phyloP scores from a whole-genome alignment of 2,888 invertebrate genomes.

The Hyalella azteca region DNA sequence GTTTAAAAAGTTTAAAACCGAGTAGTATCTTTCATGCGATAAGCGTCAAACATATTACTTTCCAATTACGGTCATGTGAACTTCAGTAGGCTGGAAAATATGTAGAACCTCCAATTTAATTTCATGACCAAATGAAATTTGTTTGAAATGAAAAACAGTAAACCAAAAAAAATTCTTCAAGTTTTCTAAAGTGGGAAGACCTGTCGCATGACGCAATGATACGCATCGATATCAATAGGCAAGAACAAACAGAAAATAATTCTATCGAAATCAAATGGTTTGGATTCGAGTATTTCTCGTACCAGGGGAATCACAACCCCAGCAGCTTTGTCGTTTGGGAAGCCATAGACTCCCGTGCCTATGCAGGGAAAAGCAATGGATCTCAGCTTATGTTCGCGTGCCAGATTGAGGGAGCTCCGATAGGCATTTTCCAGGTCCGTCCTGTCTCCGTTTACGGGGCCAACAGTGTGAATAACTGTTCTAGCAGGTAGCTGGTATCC shows the following conservation, averaged over 20 bases:
- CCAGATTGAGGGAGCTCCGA: slow-evolving; percentile 70
- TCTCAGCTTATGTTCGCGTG: slow-evolving; percentile 68
- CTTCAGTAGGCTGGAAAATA: no score
- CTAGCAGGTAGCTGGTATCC: slow-evolving; percentile 82
- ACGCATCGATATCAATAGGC: slow-evolving; percentile 67
- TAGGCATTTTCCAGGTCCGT: slow-evolving; percentile 74
- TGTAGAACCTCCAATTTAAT: no score
- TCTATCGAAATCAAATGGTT: slow-evolving; percentile 73
- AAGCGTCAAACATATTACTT: no score
- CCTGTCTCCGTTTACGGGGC: slow-evolving; percentile 77
- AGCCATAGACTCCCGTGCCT: slow-evolving; percentile 89
- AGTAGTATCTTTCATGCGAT: no score
- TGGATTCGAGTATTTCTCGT: slow-evolving; percentile 70
- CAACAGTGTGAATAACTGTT: slow-evolving; percentile 91
- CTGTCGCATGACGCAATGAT: slow-evolving; percentile 43
- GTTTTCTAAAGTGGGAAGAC: slow-evolving; percentile 41
- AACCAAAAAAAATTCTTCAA: no score
- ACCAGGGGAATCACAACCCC: slow-evolving; percentile 75
- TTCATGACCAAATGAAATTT: no score
- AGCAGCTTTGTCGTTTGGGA: slow-evolving; percentile 79
- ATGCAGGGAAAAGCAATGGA: slow-evolving; percentile 86
- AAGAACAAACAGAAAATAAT: slow-evolving; percentile 83
- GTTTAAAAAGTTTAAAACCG: no score
- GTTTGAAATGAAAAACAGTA: no score
- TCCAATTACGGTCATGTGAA: no score